Evolutionary conservation across 1,140 invertebrate genomes (phyloP).

Genomic region (Lordiphosa collinella): DNA sequence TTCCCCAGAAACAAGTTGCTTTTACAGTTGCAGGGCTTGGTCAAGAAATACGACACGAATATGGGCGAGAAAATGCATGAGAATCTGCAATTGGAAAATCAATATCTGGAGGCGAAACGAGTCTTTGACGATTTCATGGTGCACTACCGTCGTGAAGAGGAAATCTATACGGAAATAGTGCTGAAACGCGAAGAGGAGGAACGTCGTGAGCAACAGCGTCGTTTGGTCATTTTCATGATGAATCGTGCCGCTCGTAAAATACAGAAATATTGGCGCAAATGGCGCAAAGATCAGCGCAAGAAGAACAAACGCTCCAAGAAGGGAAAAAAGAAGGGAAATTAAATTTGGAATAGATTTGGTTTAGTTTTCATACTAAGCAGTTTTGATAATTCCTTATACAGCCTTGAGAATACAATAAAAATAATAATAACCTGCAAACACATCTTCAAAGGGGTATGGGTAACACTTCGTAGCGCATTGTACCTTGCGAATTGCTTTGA

Average conservation of each 20-base stretch:
- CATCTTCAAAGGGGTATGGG: no score
- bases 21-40: conserved; percentile 37
- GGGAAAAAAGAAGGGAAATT: conserved; percentile 36
- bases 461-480: no score
- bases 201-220: conserved; percentile 39
- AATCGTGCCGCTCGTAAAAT: conserved; percentile 59
- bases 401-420: no score
- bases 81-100: conserved; percentile 41
- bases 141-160: conserved; percentile 37
- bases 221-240: conserved; percentile 60
- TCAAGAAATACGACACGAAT: conserved; percentile 38
- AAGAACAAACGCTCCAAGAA: conserved; percentile 18
- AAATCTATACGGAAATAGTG: conserved; percentile 44
- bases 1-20: conserved; percentile 38
- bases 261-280: conserved; percentile 57
- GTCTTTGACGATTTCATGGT: conserved; percentile 50
- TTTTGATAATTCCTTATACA: no score
- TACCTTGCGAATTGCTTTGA: no score
- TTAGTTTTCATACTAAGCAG: no score
- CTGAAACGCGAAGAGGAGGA: conserved; percentile 51
- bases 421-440: no score
- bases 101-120: conserved; percentile 41
- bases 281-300: conserved; percentile 49
- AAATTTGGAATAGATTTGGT: not conserved
- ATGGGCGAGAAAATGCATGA: conserved; percentile 38